phyloP scores from a whole-genome alignment of 1,140 invertebrate genomes.

The Chrysomallon squamiferum region DNA sequence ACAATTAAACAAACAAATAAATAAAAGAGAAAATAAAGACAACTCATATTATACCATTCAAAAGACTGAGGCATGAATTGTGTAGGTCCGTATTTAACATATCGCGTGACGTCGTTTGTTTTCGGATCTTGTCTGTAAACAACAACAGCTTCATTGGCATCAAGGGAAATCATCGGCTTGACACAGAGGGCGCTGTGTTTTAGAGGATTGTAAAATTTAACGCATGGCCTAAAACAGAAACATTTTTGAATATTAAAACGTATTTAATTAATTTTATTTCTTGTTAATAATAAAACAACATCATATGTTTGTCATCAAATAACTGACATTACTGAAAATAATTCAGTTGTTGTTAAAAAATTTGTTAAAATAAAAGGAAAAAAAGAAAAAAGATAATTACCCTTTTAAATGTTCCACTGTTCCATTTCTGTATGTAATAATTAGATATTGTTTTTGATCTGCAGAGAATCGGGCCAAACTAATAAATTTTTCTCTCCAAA shows the following conservation, averaged over 20 bases:
- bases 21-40: too few species aligned
- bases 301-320: neutral
- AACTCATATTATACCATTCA: conserved; percentile 51
- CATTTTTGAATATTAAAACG: neutral
- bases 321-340: neutral
- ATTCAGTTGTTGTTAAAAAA: neutral
- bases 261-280: neutral
- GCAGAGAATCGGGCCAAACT: conserved; percentile 37
- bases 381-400: conserved; percentile 20
- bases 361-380: neutral
- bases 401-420: conserved; percentile 51
- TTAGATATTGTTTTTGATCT: conserved; percentile 54
- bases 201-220: conserved; percentile 44
- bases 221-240: conserved; percentile 46
- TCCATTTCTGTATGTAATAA: conserved; percentile 49
- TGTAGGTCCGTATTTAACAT: conserved; percentile 55
- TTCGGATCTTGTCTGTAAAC: conserved; percentile 41
- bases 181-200: conserved; percentile 32
- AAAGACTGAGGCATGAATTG: conserved; percentile 53
- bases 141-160: conserved; percentile 58
- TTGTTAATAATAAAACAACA: neutral
- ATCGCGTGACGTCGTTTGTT: conserved; percentile 40
- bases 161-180: conserved; percentile 42
- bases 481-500: conserved; percentile 46
- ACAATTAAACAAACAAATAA: too few species aligned